A percentile compares a stretch with the other conserved stretches of the same genome.
Evolutionary conservation across 2,888 invertebrate species (phyloP).

Genomic region (Mesoligia furuncula): DNA sequence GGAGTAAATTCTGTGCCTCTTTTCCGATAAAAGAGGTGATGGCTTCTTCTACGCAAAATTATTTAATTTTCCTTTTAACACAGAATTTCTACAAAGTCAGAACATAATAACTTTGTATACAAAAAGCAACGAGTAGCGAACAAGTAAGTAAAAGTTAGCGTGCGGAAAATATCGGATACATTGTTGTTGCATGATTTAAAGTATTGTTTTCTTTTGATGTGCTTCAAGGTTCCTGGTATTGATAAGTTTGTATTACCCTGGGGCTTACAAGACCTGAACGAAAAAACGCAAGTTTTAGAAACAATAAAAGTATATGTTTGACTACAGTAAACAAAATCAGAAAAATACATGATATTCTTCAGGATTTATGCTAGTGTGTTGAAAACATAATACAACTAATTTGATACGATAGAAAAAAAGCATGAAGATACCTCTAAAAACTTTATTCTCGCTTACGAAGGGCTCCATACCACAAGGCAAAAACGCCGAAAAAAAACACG

Average conservation of each 20-base stretch:
- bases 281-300: too few relatives aligned
- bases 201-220: constrained; percentile 1
- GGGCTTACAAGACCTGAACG: too few relatives aligned
- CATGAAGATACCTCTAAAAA: too few relatives aligned
- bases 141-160: not conserved
- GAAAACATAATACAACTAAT: too few relatives aligned
- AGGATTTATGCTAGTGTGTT: too few relatives aligned
- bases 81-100: constrained; percentile 11
- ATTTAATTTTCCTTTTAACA: not conserved
- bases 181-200: not conserved
- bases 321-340: too few relatives aligned
- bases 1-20: not conserved
- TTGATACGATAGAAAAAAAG: too few relatives aligned
- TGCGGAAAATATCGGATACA: not conserved
- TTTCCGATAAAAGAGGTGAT: not conserved
- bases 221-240: not conserved
- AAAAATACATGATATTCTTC: too few relatives aligned
- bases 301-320: too few relatives aligned
- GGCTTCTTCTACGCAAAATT: not conserved
- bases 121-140: constrained; percentile 15
- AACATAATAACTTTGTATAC: not conserved
- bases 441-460: too few relatives aligned
- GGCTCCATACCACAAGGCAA: too few relatives aligned
- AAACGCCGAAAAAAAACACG: too few relatives aligned
- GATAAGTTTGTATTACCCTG: not conserved